Evolutionary conservation across 1,140 invertebrate genomes (phyloP).

Genomic region (Danaus plexippus): DNA sequence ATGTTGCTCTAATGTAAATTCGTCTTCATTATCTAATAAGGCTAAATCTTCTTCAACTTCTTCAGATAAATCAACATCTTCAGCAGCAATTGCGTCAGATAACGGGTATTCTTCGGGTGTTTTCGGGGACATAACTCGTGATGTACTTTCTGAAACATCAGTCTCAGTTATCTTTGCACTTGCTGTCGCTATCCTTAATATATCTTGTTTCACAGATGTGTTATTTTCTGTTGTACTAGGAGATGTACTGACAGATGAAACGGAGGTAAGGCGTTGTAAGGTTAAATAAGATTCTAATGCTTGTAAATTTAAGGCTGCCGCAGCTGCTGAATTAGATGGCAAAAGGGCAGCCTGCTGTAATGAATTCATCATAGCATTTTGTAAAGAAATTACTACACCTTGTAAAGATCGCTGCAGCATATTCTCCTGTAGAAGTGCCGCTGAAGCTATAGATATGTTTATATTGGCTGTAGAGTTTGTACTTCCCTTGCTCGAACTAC

Average conservation of each 20-base stretch:
- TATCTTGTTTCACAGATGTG: conserved; percentile 66
- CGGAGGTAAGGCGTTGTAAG: conserved; percentile 78
- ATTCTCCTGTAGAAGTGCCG: conserved; percentile 70
- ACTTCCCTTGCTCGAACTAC: conserved; percentile 60
- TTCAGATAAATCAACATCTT: conserved; percentile 75
- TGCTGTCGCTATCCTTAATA: conserved; percentile 73
- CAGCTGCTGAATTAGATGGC: conserved; percentile 83
- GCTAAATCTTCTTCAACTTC: conserved; percentile 76
- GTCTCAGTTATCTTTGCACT: conserved; percentile 74
- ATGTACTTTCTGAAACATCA: conserved; percentile 60
- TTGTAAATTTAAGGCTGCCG: conserved; percentile 84
- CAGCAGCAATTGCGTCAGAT: conserved; percentile 67
- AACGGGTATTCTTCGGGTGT: conserved; percentile 63
- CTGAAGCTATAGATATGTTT: conserved; percentile 68
- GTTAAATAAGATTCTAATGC: conserved; percentile 87
- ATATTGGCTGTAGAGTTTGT: conserved; percentile 60
- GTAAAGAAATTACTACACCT: conserved; percentile 81
- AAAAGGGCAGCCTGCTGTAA: conserved; percentile 82
- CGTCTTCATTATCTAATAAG: conserved; percentile 73
- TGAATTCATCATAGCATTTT: conserved; percentile 83
- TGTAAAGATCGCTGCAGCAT: conserved; percentile 78
- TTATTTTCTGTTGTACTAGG: conserved; percentile 40
- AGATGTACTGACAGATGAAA: conserved; percentile 61
- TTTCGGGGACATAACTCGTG: conserved; percentile 59
- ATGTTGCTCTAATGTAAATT: conserved; percentile 69